Conservation (phyloP, 2,113 vertebrate species). For the Tapirus terrestris region DNA sequence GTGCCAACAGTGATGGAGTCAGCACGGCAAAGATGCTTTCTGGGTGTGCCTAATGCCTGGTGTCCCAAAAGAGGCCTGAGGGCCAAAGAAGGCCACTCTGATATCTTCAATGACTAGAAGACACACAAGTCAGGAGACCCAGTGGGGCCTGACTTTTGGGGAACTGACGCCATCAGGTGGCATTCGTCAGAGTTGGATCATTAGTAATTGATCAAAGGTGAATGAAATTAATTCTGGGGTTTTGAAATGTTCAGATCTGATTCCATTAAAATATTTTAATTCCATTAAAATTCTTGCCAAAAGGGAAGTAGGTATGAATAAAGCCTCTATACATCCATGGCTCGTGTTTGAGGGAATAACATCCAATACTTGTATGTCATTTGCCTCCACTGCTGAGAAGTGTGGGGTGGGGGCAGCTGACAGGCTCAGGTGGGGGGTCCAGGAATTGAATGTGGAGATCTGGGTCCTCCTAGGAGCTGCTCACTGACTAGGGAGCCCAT, state of each 20-base stretch:
- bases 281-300: background rate
- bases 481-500: background rate
- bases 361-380: background rate
- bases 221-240: conserved; percentile 39
- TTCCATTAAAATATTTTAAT: conserved; percentile 17
- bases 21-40: background rate
- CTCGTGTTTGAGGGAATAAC: background rate
- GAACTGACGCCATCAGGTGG: background rate
- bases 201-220: background rate
- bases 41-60: background rate
- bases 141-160: background rate
- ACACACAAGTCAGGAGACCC: background rate
- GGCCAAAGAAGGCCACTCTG: background rate
- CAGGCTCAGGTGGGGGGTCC: background rate
- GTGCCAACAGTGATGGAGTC: background rate
- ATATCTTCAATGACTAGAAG: background rate
- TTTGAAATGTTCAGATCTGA: conserved; percentile 47
- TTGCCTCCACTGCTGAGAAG: background rate
- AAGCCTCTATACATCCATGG: background rate
- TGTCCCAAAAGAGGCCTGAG: background rate
- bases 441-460: background rate
- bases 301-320: background rate
- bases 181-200: background rate
- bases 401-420: background rate
- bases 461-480: background rate